Base-by-base conservation (phyloP, 2,113 vertebrate species). In the Notarius quadriscutis region DNA sequence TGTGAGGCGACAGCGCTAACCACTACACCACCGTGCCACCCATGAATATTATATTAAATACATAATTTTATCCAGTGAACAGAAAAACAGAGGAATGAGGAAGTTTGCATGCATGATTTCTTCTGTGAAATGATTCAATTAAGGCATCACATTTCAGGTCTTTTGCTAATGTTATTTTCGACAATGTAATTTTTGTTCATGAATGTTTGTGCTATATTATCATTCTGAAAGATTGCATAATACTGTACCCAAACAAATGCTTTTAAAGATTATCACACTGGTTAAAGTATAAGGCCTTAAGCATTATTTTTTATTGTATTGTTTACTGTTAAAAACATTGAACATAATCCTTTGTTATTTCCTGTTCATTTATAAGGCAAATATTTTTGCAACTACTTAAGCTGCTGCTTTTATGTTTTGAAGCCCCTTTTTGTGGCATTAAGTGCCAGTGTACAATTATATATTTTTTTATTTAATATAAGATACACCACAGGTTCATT, bases 361-460 rank as follows among this genome's bases (percentile, higher is more conserved):
- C 14, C n/a, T 79, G 51, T 79, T 57, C 51, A 20, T 81, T 81
- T 1, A 22, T 18, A 62, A 7, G 30, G 17, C 27, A 81, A 81
- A 58, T 2, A 81, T 81, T 60, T 81, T 81, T 60, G 27, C 27
- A 81, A 11, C 55, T 81, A 8, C 51, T 55, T 57, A 57, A 79
- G 77, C 77, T 58, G 77, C 15, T 80, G n/a, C 51, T 30, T 79
- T 79, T 79, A 57, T 81, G 57, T 60, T 60, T 41, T 41, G 14
- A 81, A 81, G n/a, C 30, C 4, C 57, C 18, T 34, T 81, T 81
- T 18, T 60, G 9, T 81, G 7, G 27, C 55, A 30, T 62, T 81
- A 41, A 58, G 41, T 81, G 30, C 17, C 30, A 81, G 57, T 7
- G 30, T 22, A 62, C 79, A 81, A 81, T 60, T 41, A 57, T 25